Base-by-base conservation (phyloP, 2,888 invertebrate species). In the Pollenia angustigena region DNA sequence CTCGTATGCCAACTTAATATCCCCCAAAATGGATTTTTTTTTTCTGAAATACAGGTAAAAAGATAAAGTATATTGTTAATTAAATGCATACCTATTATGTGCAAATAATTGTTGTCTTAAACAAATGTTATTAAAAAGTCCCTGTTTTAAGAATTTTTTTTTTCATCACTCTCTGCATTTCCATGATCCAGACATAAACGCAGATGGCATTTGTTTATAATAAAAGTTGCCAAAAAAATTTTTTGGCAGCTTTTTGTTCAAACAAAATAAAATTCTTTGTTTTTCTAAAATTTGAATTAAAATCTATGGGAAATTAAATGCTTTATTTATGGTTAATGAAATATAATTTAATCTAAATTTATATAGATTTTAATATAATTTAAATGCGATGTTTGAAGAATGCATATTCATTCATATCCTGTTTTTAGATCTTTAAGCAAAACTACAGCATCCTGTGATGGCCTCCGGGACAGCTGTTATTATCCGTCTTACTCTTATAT, bases 401-500 rank as follows among this genome's bases (percentile, higher is more conserved):
- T 84, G 72, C 87, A 84, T 81, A 81, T 81, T 79, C 78, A 85
- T 50, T 79, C 66, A 86, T 84, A 84, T 86, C 86, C 86, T 86
- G 82, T 85, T 44, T 12, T 71, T 75, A 56, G 69, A 71, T 32
- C 4, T 32, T 71, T 69, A 69, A 80, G 64, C 71, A 82, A 23
- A 69, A 64, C 76, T 52, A 60, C 84, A 83, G 87, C 87, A 84
- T 87, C 87, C 87, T 87, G 87, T 84, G 81, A 66, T 69, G 78
- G 68, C 78, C 84, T 81, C 87, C 84, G 87, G 87, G 84, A 87
- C 87, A 87, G 84, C 87, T 87, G 87, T 87, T 87, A 81, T 74
- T 60, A 84, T 79, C 81, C 66, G 18, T 48, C 42, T 56, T 18
- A 60, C 56, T 66, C 48, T 1, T 46, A 46, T 60, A 18, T 32